Base-by-base conservation (phyloP, 2,113 vertebrate genomes). In the Gnathonemus longibarbis region DNA sequence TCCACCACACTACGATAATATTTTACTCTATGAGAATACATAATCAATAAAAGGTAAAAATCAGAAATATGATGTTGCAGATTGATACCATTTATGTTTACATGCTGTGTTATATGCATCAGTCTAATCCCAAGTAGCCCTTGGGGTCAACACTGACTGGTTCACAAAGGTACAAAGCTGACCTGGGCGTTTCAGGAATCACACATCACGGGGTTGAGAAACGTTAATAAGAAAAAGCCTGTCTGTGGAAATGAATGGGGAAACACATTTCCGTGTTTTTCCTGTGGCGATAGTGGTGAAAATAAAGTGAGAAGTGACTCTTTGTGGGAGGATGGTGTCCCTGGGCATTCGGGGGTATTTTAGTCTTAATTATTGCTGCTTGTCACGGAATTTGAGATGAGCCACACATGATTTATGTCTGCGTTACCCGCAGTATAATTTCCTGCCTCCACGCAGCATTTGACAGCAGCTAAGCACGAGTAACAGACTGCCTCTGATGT, bases 331-430 rank as follows among this genome's bases (percentile, higher is more conserved):
- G 53, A 62, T 17, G 39, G 80, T 50, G 56, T 84, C 80, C 52
- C 56, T 19, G 77, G 90, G 77, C 56, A 17, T 80, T 39, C 21
- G 35, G 88, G 77, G 84, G 87, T 88, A 88, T 89, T 90, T 90
- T 85, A 50, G 80, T 90, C 90, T 90, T 90, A 90, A 90, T 90
- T 90, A 89, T 70, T 53, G 80, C 90, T 52, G 17, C 70, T 62
- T 50, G 39, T 90, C 83, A 48, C 42, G 31, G 83, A 84, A 85
- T 90, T 62, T 66, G 88, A 89, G 88, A 84, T 17, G 83, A 53
- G 80, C 52, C 77, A 24, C 56, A 42, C 27, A 27, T 85, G 90
- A 89, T 89, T 89, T 70, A 85, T 89, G 87, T 89, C 74, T 66
- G 45, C n/a, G 80, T 85, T 42, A 85, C 42, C 56, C 83, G 21